Evolutionary conservation across 2,888 invertebrate species (phyloP), one percentile per base, ranked within the genome.

Genomic region (Luperina nickerlii): DNA sequence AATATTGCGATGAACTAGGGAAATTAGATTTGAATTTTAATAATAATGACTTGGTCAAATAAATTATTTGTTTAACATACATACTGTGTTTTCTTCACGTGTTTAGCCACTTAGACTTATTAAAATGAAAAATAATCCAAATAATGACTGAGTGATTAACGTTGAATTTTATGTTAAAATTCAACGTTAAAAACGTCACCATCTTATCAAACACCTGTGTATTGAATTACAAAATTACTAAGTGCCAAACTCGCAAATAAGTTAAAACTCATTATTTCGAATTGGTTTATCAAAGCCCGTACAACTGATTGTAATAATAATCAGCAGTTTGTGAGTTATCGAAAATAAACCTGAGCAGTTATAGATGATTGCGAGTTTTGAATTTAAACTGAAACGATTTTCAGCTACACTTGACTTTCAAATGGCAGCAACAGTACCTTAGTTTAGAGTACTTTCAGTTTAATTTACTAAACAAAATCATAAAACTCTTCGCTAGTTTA

Each of bases 21-120:
- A 83, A 83, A 85, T 85, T 18, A 76, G 81, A 84, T 77, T 81
- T 85, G 73, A 83, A 73, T 66, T 63, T 27, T 4, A 51, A 79
- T 74, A 63, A 57, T 63, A 27, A 74, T 13, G 73, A 62, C 20
- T 60, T 18, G 65, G n/a, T 73, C 20, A 62, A 82, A 70, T 84
- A 83, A 83, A 78, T 84, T 69, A 84, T 82, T 82, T 84, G 60
- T 69, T 11, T n/a, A 57, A 38, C 8, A 4, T n/a, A 48, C 7
- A 27, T 0, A 32, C 4, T 68, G 48, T 63, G 66, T 78, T 83
- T 78, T 57, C 11, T 67, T 82, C 9, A 13, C 3, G 15, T 24
- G 13, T 45, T 2, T 27, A 42, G 51, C 20, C 18, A 24, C 9
- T 70, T 69, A 27, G 20, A 11, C 20, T 20, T 27, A 20, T 32